Evolutionary conservation across 1,140 invertebrate species (phyloP).

Genomic region (Megathymus violae): DNA sequence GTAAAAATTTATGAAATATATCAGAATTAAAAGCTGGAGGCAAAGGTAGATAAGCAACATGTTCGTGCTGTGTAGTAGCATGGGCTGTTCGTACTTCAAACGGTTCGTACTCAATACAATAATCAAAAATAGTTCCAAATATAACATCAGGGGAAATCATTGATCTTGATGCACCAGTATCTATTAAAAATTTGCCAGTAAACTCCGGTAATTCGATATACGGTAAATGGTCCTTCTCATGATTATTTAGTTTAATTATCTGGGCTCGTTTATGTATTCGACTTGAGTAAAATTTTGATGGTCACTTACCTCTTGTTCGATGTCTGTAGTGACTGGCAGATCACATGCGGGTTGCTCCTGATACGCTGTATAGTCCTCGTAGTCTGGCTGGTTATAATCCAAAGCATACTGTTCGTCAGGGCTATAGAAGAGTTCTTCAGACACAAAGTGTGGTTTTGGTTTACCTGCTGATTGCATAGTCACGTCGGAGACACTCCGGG

Average conservation of each 20-base stretch:
- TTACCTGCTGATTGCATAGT: slow-evolving; percentile 36
- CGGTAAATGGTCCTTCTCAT: slow-evolving; percentile 25
- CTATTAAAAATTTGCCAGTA: slow-evolving; percentile 44
- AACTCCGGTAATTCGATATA: slow-evolving; percentile 42
- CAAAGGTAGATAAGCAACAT: slow-evolving; percentile 18
- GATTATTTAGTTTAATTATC: slow-evolving; percentile 17
- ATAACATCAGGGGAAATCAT: slow-evolving; percentile 33
- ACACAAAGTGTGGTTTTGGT: slow-evolving; percentile 23
- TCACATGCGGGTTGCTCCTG: neutral
- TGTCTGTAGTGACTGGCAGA: neutral
- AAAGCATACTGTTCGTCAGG: slow-evolving; percentile 3
- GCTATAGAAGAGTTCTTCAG: slow-evolving; percentile 32
- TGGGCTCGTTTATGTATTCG: neutral
- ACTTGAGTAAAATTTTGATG: slow-evolving; percentile 14
- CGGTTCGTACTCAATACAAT: slow-evolving; percentile 13
- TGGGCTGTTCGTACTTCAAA: slow-evolving; percentile 39
- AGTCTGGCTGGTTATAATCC: slow-evolving; percentile 4
- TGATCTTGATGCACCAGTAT: slow-evolving; percentile 43
- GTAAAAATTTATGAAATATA: slow-evolving; percentile 39
- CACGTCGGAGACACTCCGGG: slow-evolving; percentile 28
- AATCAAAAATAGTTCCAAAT: slow-evolving; percentile 21
- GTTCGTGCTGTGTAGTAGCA: slow-evolving; percentile 20
- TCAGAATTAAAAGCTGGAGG: slow-evolving; percentile 30
- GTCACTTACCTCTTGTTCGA: slow-evolving; percentile 9
- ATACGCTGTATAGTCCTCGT: neutral